Conservation (phyloP, 2,113 vertebrate genomes). For the Panthera uncia region DNA sequence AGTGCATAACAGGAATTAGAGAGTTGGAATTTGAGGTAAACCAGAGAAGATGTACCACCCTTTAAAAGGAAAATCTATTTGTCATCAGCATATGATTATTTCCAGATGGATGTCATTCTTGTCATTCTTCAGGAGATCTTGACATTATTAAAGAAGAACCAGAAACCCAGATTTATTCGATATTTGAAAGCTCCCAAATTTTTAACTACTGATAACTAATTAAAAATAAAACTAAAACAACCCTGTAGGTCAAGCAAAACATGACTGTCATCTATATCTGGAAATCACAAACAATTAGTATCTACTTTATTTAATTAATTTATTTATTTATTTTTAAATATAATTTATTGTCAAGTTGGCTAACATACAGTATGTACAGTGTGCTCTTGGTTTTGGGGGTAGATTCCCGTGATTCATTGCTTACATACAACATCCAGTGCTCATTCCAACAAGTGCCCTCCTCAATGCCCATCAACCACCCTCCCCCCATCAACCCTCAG, state of each 20-base stretch:
- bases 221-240: neutral
- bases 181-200: neutral
- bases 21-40: neutral
- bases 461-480: no score
- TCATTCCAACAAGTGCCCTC: no score
- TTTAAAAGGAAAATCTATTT: neutral
- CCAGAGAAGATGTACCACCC: neutral
- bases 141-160: neutral
- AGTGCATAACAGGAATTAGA: neutral
- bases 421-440: no score
- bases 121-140: neutral
- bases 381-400: no score
- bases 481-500: no score
- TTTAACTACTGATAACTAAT: slow-evolving; percentile 3
- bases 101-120: neutral
- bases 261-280: neutral
- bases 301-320: neutral
- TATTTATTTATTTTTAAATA: no score
- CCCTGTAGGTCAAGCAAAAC: slow-evolving; percentile 1
- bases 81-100: neutral
- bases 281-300: neutral
- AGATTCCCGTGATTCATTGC: no score
- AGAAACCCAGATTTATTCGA: slow-evolving; percentile 11
- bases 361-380: no score
- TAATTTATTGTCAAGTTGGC: no score